These are phyloP conservation scores for Papilio xuthus DNA, from an alignment of 1,140 invertebrate species.

Conservation along the genomic window DNA sequence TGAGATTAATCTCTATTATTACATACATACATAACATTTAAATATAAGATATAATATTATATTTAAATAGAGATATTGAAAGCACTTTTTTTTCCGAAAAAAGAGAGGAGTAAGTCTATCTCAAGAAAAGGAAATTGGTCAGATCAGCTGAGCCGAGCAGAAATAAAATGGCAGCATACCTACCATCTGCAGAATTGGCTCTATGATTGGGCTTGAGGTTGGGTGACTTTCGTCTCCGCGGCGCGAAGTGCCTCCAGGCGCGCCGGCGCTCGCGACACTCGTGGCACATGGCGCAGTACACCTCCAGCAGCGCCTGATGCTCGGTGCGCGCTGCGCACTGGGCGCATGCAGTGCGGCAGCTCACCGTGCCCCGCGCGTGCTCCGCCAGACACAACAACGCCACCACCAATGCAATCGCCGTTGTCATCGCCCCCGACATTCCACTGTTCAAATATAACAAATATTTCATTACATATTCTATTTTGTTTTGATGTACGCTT, in stretches of 20 bases:
- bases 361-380: conserved; percentile 42
- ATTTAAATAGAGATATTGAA: too few relatives aligned
- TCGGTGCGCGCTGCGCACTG: conserved; percentile 49
- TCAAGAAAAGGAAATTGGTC: not conserved
- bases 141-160: not conserved
- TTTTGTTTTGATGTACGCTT: too few relatives aligned
- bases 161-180: conserved; percentile 8
- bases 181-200: not conserved
- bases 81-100: not conserved
- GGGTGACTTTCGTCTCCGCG: not conserved
- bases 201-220: not conserved
- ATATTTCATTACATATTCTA: not conserved
- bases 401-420: conserved; percentile 12
- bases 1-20: too few relatives aligned
- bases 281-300: conserved; percentile 69
- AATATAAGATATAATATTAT: too few relatives aligned
- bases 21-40: too few relatives aligned
- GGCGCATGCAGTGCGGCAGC: conserved; percentile 59
- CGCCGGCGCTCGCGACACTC: conserved; percentile 59
- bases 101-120: not conserved
- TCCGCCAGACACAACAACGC: conserved; percentile 28
- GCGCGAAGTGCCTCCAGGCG: conserved; percentile 41
- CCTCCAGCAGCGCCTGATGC: conserved; percentile 48
- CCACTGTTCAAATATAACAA: not conserved
- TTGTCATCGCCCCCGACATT: not conserved